Percentiles rank a stretch among this genome's conserved stretches.
These are phyloP conservation scores for Mimachlamys varia DNA, from an alignment of 2,888 invertebrate genomes.

Conservation along the genomic window DNA sequence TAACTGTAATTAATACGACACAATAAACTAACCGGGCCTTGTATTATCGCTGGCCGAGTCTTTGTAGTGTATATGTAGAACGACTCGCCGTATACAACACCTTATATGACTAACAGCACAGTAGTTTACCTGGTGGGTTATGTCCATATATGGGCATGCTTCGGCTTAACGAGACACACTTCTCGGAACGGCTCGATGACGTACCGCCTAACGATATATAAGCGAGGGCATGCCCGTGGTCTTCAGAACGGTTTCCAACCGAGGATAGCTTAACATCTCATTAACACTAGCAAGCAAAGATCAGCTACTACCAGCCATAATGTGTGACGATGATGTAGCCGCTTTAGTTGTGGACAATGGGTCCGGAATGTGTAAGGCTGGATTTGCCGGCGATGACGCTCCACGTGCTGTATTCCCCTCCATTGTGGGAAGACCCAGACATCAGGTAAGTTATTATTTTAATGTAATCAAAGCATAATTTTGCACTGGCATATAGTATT, in stretches of 20 bases:
- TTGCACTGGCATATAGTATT: too few species aligned
- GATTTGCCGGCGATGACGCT: slow-evolving; percentile 5
- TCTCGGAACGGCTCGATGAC: slow-evolving; percentile 3
- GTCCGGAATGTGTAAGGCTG: slow-evolving; percentile 26
- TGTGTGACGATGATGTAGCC: slow-evolving; percentile 19
- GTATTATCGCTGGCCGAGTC: not conserved
- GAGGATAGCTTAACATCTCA: not conserved
- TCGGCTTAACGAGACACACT: slow-evolving; percentile 1
- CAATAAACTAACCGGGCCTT: not conserved
- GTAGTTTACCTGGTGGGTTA: not conserved
- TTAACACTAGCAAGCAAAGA: not conserved
- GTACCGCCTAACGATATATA: not conserved
- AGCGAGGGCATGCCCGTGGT: not conserved
- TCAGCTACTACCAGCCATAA: not conserved
- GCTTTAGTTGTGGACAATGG: slow-evolving; percentile 32
- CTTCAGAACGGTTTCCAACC: slow-evolving; percentile 14
- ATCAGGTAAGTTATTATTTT: not conserved
- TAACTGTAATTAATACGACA: not conserved
- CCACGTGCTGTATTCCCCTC: slow-evolving; percentile 30
- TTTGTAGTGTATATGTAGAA: not conserved
- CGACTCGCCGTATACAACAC: not conserved
- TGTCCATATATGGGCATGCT: slow-evolving; percentile 11
- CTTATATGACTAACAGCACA: slow-evolving; percentile 14
- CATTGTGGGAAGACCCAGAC: not conserved
- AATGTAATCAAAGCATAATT: not conserved